Percentiles rank a stretch among this genome's conserved stretches.
These are phyloP conservation scores for Epirrhoe tristata DNA, from an alignment of 2,888 invertebrate species.

Conservation along the genomic window DNA sequence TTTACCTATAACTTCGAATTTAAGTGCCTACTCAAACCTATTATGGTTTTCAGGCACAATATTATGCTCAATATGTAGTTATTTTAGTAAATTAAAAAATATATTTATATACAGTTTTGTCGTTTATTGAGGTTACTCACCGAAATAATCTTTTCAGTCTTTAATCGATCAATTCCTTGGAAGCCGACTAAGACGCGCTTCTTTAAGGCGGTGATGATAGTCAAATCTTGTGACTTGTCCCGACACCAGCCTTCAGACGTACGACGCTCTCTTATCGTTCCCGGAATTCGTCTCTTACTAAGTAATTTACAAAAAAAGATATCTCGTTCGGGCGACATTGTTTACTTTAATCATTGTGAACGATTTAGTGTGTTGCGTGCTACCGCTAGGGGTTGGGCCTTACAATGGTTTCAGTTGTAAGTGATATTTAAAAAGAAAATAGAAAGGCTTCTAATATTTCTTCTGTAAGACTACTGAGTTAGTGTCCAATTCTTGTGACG, in stretches of 20 bases:
- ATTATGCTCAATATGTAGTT: no score
- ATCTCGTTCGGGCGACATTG: constrained; percentile 70
- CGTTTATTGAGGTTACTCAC: no score
- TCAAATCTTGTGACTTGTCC: constrained; percentile 47
- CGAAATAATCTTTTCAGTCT: no score
- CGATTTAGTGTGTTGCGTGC: constrained; percentile 65
- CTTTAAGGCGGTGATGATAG: not conserved
- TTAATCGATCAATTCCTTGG: no score
- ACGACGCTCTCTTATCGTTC: constrained; percentile 76
- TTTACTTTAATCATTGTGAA: constrained; percentile 75
- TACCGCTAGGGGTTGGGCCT: constrained; percentile 35
- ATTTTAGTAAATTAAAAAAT: no score
- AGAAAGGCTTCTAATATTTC: not conserved
- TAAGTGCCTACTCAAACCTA: no score
- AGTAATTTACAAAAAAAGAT: constrained; percentile 78
- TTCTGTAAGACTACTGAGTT: not conserved
- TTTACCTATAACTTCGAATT: no score
- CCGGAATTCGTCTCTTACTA: constrained; percentile 77
- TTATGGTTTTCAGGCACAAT: no score
- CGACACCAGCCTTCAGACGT: constrained; percentile 58
- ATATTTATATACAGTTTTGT: no score
- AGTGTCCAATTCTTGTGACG: not conserved
- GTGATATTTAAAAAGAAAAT: not conserved
- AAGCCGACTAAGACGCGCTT: not conserved
- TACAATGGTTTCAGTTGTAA: constrained; percentile 10